Conservation (phyloP, 1,140 invertebrate species). For the Hyles euphorbiae region DNA sequence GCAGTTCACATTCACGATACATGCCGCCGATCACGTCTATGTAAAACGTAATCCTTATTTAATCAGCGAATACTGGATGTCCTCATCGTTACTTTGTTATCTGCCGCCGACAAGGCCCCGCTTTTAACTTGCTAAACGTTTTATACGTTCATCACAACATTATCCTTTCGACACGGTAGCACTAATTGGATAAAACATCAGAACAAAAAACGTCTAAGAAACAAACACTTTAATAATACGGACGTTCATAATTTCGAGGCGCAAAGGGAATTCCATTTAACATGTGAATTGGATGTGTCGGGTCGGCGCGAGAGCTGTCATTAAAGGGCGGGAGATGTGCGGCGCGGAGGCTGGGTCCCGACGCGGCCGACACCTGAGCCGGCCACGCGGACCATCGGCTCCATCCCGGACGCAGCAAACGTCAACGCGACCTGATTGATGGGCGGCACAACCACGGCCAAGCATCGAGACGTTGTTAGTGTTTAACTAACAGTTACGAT, state of each 20-base stretch:
- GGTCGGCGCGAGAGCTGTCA: conserved; percentile 53
- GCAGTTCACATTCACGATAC: neutral
- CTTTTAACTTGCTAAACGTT: conserved; percentile 64
- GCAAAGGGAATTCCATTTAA: conserved; percentile 72
- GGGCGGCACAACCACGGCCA: conserved; percentile 35
- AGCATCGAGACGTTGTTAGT: conserved; percentile 57
- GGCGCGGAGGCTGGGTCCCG: neutral
- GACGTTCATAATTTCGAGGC: conserved; percentile 61
- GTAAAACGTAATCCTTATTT: neutral
- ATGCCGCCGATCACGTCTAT: neutral
- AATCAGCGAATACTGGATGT: conserved; percentile 13
- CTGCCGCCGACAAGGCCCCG: conserved; percentile 38
- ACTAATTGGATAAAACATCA: conserved; percentile 71
- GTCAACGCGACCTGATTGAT: conserved; percentile 49
- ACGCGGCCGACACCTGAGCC: neutral
- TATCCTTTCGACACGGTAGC: conserved; percentile 75
- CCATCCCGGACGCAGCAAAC: no score
- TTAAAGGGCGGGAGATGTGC: conserved; percentile 36
- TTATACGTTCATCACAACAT: conserved; percentile 66
- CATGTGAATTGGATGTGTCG: conserved; percentile 71
- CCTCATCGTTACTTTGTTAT: conserved; percentile 29
- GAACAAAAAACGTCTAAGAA: conserved; percentile 66
- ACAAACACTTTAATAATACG: conserved; percentile 72
- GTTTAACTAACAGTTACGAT: conserved; percentile 68
- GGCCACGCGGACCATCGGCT: no score